Base-by-base conservation (phyloP, 2,113 vertebrate species). In the Thymallus thymallus region DNA sequence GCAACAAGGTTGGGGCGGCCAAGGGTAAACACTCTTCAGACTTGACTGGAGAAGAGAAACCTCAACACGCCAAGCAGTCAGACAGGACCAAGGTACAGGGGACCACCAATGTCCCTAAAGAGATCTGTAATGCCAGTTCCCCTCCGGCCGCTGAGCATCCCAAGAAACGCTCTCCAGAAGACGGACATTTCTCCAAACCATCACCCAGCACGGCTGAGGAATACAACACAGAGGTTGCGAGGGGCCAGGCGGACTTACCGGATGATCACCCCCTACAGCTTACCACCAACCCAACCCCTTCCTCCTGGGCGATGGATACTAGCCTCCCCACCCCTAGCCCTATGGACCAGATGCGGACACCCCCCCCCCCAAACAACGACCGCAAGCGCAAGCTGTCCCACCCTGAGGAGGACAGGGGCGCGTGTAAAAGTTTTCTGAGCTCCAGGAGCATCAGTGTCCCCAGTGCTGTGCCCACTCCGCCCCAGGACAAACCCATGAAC, bases 381-480 rank as follows among this genome's bases (percentile, higher is more conserved):
- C 94, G 94, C 13, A 99, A 99, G 86, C 94, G 97, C 67, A 97
- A 95, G 86, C 92, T 96, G 7, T 95, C 96, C 0, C 94, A 96
- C 84, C 92, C 95, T 0, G 87, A 88, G 0, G 85, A 85, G 3
- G 94, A 95, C 60, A 91, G 81, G 46, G 92, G 92, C 22, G 76
- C 91, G 18, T 91, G 92, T 87, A 98, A 98, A 91, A 92, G 93
- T 77, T 93, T 93, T 51, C 82, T 95, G 76, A 89, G 92, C 0
- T 94, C 93, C 0, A 93, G 96, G 35, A 97, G 95, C 89, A 91
- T 97, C 85, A 96, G 95, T 63, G 90, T 94, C 22, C 95, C 96
- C 70, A 90, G 92, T 79, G 91, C 93, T 41, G 91, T 91, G 61
- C 85, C 92, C 58, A 82, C 91, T 0, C 91, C 89, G 0, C 86